Percentiles rank a stretch among this genome's conserved stretches.
Evolutionary conservation across 2,113 vertebrate genomes (phyloP).

Genomic region (Myotis davidii): DNA sequence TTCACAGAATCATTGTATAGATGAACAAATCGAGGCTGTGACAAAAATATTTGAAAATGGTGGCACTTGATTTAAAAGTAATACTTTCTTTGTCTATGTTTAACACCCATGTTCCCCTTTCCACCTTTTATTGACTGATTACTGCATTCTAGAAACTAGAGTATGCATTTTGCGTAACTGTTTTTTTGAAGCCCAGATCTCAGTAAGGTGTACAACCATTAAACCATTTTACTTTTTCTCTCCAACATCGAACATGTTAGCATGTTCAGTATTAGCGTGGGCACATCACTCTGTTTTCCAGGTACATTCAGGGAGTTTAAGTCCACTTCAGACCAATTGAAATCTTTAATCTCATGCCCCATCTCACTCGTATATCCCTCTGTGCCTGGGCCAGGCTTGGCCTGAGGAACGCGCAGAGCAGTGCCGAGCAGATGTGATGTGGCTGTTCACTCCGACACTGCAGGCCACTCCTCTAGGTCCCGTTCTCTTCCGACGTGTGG

Average conservation of each 20-base stretch:
- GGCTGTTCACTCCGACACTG: neutral
- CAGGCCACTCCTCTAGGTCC: neutral
- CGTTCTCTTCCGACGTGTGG: neutral
- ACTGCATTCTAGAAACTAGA: neutral
- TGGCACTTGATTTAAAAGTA: neutral
- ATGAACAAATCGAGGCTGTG: neutral
- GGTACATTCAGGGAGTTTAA: neutral
- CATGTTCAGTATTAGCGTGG: neutral
- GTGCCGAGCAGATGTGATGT: neutral
- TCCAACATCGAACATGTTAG: neutral
- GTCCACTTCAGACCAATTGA: neutral
- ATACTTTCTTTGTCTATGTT: neutral
- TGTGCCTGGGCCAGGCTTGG: neutral
- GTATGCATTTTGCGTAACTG: neutral
- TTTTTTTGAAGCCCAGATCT: neutral
- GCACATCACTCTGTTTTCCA: neutral
- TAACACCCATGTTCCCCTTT: neutral
- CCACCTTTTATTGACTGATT: neutral
- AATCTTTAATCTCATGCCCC: neutral
- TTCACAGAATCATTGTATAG: neutral
- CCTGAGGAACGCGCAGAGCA: neutral
- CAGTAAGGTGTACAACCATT: neutral
- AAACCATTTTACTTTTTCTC: neutral
- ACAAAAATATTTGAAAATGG: conserved; percentile 9
- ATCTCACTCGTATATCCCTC: neutral